Conservation (phyloP, 2,888 invertebrate species). For the Gonocerus acuteangulatus region DNA sequence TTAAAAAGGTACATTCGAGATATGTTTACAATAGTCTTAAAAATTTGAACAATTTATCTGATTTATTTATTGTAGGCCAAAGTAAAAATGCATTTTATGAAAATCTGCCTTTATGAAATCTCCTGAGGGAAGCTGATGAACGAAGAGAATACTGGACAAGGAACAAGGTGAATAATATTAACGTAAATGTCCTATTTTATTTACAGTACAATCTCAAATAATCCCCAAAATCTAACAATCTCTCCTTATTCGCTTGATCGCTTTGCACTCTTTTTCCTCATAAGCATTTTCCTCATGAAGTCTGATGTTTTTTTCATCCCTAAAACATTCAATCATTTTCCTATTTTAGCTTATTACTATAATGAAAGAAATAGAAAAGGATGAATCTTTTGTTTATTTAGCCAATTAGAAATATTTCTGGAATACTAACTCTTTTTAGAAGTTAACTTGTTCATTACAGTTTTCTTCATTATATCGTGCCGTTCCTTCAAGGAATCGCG, state of each 20-base stretch:
- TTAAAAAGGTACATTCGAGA: too few relatives aligned
- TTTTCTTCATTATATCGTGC: slow-evolving; percentile 41
- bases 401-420: not conserved
- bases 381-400: too few relatives aligned
- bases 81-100: too few relatives aligned
- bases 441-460: slow-evolving; percentile 10
- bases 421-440: slow-evolving; percentile 14
- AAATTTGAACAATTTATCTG: too few relatives aligned
- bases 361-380: too few relatives aligned
- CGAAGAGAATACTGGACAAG: too few relatives aligned
- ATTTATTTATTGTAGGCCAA: too few relatives aligned
- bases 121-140: too few relatives aligned
- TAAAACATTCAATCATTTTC: not conserved
- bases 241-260: not conserved
- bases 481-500: slow-evolving; percentile 54
- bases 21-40: too few relatives aligned
- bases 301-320: not conserved
- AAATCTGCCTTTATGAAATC: too few relatives aligned
- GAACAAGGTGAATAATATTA: too few relatives aligned
- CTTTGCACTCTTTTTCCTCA: not conserved
- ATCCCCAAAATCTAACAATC: not conserved
- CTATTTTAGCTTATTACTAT: too few relatives aligned
- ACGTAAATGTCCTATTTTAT: not conserved
- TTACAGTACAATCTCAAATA: not conserved
- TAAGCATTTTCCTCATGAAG: not conserved